Evolutionary conservation across 92 coral and sea anemone species (phyloP), one percentile per base, ranked within the genome.

Genomic region (Hydrozoanthus gracilis): DNA sequence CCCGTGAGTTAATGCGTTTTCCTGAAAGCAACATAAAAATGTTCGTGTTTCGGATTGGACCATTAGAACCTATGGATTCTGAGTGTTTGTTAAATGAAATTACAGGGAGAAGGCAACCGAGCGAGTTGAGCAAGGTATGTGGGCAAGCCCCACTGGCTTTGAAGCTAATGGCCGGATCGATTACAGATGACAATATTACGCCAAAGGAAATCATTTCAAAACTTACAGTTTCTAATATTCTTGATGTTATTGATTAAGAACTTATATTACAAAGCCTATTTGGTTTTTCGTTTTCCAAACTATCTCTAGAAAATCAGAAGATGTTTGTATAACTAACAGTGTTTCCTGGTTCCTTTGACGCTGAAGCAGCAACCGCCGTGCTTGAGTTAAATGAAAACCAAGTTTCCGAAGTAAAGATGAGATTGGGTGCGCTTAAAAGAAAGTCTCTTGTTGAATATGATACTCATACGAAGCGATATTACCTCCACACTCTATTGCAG

Each of bases 241-340:
- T 71, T 16, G 77, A 71, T 1, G 77, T 71, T 52, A 71, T 71
- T 45, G 77, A 71, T 46, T 12, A 11, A 4, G 77, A 71, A 45
- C 77, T 71, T 44, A 71, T 52, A 46, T 44, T 71, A 20, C 55
- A 71, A 13, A 71, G 16, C 13, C 3, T 13, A 44, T 44, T 71
- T 2, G 51, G 47, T 15, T 71, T 71, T 9, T 71, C 55, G 17
- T 71, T 71, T 44, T 46, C 54, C 11, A 71, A 27, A 71, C 47
- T 71, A 52, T 71, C 77, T 45, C 9, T 44, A 3, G 54, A 13
- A 3, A 9, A 71, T 39, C 77, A 71, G 51, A 13, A 8, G 9
- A 71, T 46, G 51, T 71, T 71, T 48, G 51, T 71, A 14, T 71
- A 1, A 9, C 39, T 27, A 27, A 27, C 77, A 4, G 55, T 12